phyloP scores from a whole-genome alignment of 1,140 invertebrate species.

The Tenebrio molitor region DNA sequence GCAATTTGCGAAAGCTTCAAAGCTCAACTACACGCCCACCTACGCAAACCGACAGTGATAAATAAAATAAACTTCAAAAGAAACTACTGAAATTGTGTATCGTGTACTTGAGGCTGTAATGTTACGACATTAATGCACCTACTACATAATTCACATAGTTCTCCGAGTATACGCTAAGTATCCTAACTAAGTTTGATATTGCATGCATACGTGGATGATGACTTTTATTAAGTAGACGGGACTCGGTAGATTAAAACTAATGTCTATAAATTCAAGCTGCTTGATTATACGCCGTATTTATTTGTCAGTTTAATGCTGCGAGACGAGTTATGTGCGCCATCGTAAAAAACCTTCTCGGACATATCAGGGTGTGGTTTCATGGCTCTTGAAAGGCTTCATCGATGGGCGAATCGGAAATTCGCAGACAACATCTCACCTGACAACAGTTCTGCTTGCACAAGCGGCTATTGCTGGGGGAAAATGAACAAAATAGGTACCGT shows the following conservation, averaged over 20 bases:
- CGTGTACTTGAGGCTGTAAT: constrained; percentile 4
- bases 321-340: constrained; percentile 30
- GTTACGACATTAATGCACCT: constrained; percentile 18
- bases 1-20: too few species aligned
- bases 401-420: too few species aligned
- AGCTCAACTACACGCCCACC: too few species aligned
- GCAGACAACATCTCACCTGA: too few species aligned
- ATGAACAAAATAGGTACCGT: too few species aligned
- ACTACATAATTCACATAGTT: constrained; percentile 29
- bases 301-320: constrained; percentile 32
- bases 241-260: constrained; percentile 26
- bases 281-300: constrained; percentile 30
- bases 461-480: too few species aligned
- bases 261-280: constrained; percentile 27
- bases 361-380: constrained; percentile 27
- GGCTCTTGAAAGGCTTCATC: constrained; percentile 12
- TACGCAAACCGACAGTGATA: too few species aligned
- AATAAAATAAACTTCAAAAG: constrained; percentile 3
- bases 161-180: constrained; percentile 19
- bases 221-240: constrained; percentile 36
- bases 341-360: constrained; percentile 19
- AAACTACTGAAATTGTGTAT: constrained; percentile 23
- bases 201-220: constrained; percentile 9
- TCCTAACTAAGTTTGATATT: constrained; percentile 31
- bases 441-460: too few species aligned